A percentile compares a stretch with the other conserved stretches of the same genome.
These are phyloP conservation scores for Ormyrus labotus DNA, from an alignment of 2,888 invertebrate species.

Conservation along the genomic window DNA sequence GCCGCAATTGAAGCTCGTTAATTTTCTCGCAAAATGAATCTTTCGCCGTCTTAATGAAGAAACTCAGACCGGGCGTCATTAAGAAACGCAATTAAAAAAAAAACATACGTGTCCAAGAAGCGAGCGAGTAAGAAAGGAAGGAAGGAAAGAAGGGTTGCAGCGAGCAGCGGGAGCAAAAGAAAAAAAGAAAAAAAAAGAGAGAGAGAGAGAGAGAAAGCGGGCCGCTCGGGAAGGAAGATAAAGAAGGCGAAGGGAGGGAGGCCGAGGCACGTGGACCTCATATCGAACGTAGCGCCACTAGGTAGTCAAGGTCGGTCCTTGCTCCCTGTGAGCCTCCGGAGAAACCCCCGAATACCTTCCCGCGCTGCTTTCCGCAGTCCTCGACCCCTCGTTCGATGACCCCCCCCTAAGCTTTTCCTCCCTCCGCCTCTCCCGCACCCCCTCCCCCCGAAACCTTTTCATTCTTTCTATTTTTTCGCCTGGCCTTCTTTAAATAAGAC, in stretches of 20 bases:
- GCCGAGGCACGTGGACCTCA: conserved; percentile 64
- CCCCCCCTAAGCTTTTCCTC: background rate
- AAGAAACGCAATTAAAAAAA: too few relatives aligned
- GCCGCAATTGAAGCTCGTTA: too few relatives aligned
- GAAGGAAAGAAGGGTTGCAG: too few relatives aligned
- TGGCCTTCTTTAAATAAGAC: background rate
- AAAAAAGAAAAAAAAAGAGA: conserved; percentile 8
- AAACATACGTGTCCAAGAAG: too few relatives aligned
- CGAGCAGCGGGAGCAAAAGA: background rate
- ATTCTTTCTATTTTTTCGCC: background rate
- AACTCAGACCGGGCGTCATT: too few relatives aligned
- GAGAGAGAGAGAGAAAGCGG: conserved; percentile 25
- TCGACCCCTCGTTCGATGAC: conserved; percentile 7
- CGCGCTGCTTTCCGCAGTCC: conserved; percentile 28
- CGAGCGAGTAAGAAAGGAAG: too few relatives aligned
- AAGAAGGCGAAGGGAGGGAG: background rate
- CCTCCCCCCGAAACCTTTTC: background rate
- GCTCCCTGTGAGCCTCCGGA: conserved; percentile 63
- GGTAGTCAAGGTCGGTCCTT: conserved; percentile 74
- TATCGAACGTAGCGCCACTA: conserved; percentile 57
- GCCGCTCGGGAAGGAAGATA: background rate
- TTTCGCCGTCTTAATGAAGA: too few relatives aligned
- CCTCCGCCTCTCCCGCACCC: too few relatives aligned
- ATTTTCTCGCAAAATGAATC: too few relatives aligned
- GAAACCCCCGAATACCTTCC: conserved; percentile 62